Percentiles rank a stretch among this genome's conserved stretches.
Conservation (phyloP, 2,888 invertebrate genomes). For the Stenodera caucasica region DNA sequence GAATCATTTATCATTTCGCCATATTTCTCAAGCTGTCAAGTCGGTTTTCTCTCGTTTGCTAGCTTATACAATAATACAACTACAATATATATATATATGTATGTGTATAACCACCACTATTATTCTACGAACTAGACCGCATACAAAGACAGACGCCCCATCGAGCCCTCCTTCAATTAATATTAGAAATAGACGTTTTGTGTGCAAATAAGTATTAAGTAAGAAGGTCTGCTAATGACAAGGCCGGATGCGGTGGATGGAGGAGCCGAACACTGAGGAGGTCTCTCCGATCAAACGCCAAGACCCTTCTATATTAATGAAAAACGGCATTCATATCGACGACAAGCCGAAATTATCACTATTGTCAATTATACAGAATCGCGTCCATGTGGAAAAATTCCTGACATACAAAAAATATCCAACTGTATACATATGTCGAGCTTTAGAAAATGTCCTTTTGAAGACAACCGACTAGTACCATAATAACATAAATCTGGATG, state of each 20-base stretch:
- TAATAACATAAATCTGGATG: constrained; percentile 2
- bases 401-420: no score
- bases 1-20: constrained; percentile 52
- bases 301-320: neutral
- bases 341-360: constrained; percentile 1
- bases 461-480: neutral
- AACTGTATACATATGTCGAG: no score
- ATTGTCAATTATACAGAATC: neutral
- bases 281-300: neutral
- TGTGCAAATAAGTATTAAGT: constrained; percentile 39
- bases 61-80: neutral
- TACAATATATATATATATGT: neutral
- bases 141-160: constrained; percentile 34
- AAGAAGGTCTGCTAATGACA: constrained; percentile 35
- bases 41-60: constrained; percentile 28
- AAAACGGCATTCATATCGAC: neutral
- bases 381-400: no score
- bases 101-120: neutral
- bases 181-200: constrained; percentile 40
- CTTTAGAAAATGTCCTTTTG: neutral
- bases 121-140: constrained; percentile 26
- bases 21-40: constrained; percentile 48
- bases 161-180: constrained; percentile 39
- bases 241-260: neutral
- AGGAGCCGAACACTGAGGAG: neutral